Base-by-base conservation (phyloP, 2,113 vertebrate species). In the Thalassarche chlororhynchos region DNA sequence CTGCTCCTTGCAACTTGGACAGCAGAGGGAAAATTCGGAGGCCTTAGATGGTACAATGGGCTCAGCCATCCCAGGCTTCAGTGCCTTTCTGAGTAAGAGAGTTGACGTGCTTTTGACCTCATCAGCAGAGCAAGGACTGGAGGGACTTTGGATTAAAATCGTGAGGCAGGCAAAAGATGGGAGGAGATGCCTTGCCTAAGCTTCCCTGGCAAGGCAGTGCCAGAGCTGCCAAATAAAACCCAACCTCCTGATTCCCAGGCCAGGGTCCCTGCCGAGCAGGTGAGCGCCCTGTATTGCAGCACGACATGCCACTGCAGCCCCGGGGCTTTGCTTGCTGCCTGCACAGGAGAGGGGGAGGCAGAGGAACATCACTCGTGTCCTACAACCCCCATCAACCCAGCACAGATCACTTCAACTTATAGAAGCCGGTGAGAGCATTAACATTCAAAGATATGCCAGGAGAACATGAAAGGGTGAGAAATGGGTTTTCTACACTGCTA, bases 201-300 rank as follows among this genome's bases (percentile, higher is more conserved):
- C 32, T 38, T 51, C 40, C 46, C 32, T 23, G 28, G 32, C 20
- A 42, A 66, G 38, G 21, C 40, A 36, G 49, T 25, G 31, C 21
- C 38, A 55, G 49, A 87, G 55, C 26, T 7, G 28, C 57, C 46
- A 47, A 49, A 58, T 28, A 38, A 47, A 74, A 26, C 36, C 49
- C 2, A 2, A 51, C 10, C 34, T 42, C 51, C 26, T 6, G 8
- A 65, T 32, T 54, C 8, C 28, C 66, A 69, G 79, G 29, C 5
- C 57, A 68, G 57, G 16, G 47, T 51, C n/a, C 46, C 70, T 17
- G 12, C 75, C 1, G 24, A 85, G 52, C 34, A 23, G 36, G 28
- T 14, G 46, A 74, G 28, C 1, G 0, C 14, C 14, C 34, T 21
- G 13, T 19, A 7, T 0, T 20, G 55, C 6, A 8, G 49, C 32